Evolutionary conservation across 1,140 invertebrate genomes (phyloP), one percentile per base, ranked within the genome.

Genomic region (Medauroidea extradentata): DNA sequence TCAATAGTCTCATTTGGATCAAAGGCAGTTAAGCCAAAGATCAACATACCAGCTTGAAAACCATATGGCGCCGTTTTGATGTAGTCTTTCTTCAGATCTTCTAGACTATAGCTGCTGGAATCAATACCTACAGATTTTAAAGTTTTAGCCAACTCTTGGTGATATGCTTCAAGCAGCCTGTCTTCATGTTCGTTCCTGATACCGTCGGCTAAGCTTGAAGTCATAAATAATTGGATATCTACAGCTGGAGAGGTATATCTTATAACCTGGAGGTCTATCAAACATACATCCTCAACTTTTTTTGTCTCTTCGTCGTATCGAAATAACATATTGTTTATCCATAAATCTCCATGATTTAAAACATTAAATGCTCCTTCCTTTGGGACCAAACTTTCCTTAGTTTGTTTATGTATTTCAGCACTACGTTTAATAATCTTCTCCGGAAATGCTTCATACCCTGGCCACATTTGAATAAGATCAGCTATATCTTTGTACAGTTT

Each of bases 161-260:
- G 63, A 57, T 79, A 80, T 14, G 79, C 78, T 3, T 71, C 56
- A 1, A 81, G 59, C 1, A 83, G 14, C 0, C 55, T 57, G 3
- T 76, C 69, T 18, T 66, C 67, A 9, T 75, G 46, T n/a, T 60
- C 60, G 0, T 76, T 71, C 1, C 77, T 60, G 0, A 80, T 67
- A 0, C 71, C 61, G 7, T 69, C 65, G 5, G 8, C 74, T 65
- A 7, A 68, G 56, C 82, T 84, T 0, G 78, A 79, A n/a, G 79
- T 76, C 1, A 86, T 57, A 46, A 84, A 79, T 50, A 85, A 85
- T 0, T 80, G 65, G 3, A 87, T 53, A 64, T 87, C 84, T 5
- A 80, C 70, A 0, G 77, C 55, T 8, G 80, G 71, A 18, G 78
- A 84, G 5, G 73, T 69, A 44, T 79, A 79, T 14, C 78, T 64